Conservation (phyloP, 1,140 invertebrate species). For the Pachypsylla venusta region DNA sequence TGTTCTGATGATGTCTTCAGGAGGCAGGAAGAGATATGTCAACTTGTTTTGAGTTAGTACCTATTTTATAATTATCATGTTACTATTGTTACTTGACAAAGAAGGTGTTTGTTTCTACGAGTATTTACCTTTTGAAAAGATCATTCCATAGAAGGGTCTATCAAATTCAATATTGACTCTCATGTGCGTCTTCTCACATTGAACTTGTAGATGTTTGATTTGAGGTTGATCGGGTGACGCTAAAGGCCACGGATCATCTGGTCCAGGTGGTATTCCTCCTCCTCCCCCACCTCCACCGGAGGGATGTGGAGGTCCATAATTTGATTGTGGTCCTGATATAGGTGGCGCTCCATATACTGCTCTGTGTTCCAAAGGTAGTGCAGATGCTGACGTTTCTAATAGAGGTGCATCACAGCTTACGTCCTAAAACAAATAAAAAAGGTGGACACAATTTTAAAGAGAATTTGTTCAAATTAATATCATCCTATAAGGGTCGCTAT, state of each 20-base stretch:
- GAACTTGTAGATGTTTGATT: conserved; percentile 81
- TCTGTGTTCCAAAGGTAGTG: conserved; percentile 25
- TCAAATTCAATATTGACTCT: conserved; percentile 88
- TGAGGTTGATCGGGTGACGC: conserved; percentile 72
- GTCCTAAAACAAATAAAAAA: conserved; percentile 21
- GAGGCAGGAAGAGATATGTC: too few relatives aligned
- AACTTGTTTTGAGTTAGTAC: too few relatives aligned
- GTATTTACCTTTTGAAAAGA: conserved; percentile 64
- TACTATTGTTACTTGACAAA: not conserved
- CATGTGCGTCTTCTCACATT: conserved; percentile 93
- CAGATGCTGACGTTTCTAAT: conserved; percentile 18
- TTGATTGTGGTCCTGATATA: not conserved
- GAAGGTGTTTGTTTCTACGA: not conserved
- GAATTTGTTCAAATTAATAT: too few relatives aligned
- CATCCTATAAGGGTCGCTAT: too few relatives aligned
- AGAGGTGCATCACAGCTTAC: conserved; percentile 22
- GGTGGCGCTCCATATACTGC: conserved; percentile 26
- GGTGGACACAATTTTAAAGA: too few relatives aligned
- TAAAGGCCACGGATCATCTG: conserved; percentile 67
- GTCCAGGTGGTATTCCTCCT: conserved; percentile 25
- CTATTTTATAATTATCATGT: too few relatives aligned
- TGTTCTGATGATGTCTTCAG: too few relatives aligned
- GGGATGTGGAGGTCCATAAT: conserved; percentile 17
- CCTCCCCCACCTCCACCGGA: conserved; percentile 24
- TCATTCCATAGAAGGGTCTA: conserved; percentile 87